Conservation (phyloP, 2,113 vertebrate species). For the Oostethus manadensis region DNA sequence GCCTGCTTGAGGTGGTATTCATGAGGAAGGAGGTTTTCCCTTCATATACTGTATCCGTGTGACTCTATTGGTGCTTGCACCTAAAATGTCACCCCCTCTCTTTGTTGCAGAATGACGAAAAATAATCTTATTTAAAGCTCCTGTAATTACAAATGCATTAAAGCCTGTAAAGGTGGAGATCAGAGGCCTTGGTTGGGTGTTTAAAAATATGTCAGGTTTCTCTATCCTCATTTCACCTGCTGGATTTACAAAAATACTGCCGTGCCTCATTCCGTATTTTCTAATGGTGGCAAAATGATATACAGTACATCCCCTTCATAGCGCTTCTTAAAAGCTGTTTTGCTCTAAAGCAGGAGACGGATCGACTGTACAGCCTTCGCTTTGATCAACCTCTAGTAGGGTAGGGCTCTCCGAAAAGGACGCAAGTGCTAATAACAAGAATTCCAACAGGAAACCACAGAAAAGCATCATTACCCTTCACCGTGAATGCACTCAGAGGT, state of each 20-base stretch:
- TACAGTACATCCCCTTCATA: slow-evolving; percentile 12
- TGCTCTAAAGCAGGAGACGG: slow-evolving; percentile 32
- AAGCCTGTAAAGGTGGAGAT: slow-evolving; percentile 36
- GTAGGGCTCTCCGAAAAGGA: slow-evolving; percentile 3
- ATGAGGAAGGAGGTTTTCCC: too few species aligned
- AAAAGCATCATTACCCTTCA: slow-evolving; percentile 29
- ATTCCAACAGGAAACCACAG: slow-evolving; percentile 5
- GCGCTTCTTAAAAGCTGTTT: slow-evolving; percentile 35
- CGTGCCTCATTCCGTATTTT: slow-evolving; percentile 32
- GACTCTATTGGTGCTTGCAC: neutral
- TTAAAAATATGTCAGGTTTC: slow-evolving; percentile 37
- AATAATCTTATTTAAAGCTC: neutral
- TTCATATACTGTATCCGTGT: neutral
- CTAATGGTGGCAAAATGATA: slow-evolving; percentile 45
- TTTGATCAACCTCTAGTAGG: slow-evolving; percentile 45
- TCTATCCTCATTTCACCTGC: slow-evolving; percentile 21
- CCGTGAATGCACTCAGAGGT: slow-evolving; percentile 6
- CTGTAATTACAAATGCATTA: slow-evolving; percentile 46
- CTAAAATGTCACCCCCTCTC: too few species aligned
- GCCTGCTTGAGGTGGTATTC: too few species aligned
- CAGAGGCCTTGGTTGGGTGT: slow-evolving; percentile 28
- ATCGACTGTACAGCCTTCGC: slow-evolving; percentile 41
- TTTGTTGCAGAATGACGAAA: neutral
- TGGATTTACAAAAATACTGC: slow-evolving; percentile 31
- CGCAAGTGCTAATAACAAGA: slow-evolving; percentile 15